A percentile compares a stretch with the other conserved stretches of the same genome.
Conservation (phyloP, 1,140 invertebrate genomes). For the Anoplophora glabripennis region DNA sequence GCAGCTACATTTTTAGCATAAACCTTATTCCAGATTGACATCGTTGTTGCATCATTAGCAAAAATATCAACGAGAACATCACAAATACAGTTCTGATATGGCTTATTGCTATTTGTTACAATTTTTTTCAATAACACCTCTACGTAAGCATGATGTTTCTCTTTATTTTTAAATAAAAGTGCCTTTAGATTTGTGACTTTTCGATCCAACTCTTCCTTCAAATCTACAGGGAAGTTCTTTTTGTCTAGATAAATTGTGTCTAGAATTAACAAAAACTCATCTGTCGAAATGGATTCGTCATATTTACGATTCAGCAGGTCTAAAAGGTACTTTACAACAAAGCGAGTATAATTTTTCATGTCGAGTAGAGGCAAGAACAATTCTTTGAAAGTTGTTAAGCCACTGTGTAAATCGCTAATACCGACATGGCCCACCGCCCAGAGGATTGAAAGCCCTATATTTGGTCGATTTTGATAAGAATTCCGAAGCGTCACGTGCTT, state of each 20-base stretch:
- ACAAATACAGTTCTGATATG: constrained; percentile 50
- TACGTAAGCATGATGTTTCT: constrained; percentile 48
- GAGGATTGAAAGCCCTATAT: constrained; percentile 71
- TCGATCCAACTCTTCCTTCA: constrained; percentile 40
- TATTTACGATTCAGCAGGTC: constrained; percentile 53
- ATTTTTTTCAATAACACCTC: constrained; percentile 52
- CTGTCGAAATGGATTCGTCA: constrained; percentile 23
- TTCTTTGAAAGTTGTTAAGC: constrained; percentile 79
- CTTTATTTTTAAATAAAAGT: constrained; percentile 26
- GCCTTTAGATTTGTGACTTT: constrained; percentile 48
- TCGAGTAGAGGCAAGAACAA: constrained; percentile 75
- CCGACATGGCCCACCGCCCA: constrained; percentile 79
- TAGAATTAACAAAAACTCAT: constrained; percentile 40
- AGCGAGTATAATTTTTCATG: constrained; percentile 68
- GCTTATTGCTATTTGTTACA: constrained; percentile 41
- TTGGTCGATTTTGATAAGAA: constrained; percentile 76
- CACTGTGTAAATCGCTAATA: constrained; percentile 62
- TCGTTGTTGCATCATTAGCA: constrained; percentile 51
- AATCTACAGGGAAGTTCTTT: constrained; percentile 41
- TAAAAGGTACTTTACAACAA: constrained; percentile 67
- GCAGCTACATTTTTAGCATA: constrained; percentile 54
- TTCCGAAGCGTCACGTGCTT: constrained; percentile 65
- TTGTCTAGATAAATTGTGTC: constrained; percentile 37
- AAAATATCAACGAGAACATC: constrained; percentile 52
- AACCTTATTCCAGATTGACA: constrained; percentile 55